A percentile compares a stretch with the other conserved stretches of the same genome.
Conservation (phyloP, 2,797 vertebrate species). For the Serranus cabrilla region DNA sequence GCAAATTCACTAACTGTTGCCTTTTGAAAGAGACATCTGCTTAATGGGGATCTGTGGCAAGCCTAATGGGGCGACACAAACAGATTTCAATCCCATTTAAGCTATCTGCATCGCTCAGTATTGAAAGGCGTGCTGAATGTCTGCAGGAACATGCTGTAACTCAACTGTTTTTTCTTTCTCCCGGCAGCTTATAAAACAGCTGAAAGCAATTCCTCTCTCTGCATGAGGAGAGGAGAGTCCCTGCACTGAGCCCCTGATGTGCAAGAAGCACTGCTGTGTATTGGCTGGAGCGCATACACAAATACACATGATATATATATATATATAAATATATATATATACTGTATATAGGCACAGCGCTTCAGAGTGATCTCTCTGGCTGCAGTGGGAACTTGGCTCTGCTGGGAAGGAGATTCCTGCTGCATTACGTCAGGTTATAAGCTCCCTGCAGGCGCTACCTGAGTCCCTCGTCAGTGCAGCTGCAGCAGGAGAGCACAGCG, state of each 20-base stretch:
- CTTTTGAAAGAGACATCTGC: conserved; percentile 71
- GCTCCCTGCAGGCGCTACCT: conserved; percentile 73
- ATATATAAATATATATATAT: not conserved
- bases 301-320: not conserved
- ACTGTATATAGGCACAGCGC: not conserved
- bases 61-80: conserved; percentile 74
- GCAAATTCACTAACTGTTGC: conserved; percentile 61
- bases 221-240: conserved; percentile 62
- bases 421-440: conserved; percentile 79
- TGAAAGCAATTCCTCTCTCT: conserved; percentile 78
- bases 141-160: conserved; percentile 54
- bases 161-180: conserved; percentile 54
- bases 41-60: conserved; percentile 71
- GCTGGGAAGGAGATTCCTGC: conserved; percentile 80
- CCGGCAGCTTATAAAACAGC: conserved; percentile 71
- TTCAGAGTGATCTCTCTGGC: conserved; percentile 62
- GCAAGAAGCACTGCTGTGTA: conserved; percentile 56
- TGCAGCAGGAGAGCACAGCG: conserved; percentile 55
- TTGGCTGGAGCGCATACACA: conserved; percentile 48
- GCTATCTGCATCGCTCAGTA: conserved; percentile 57
- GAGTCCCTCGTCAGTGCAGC: conserved; percentile 57
- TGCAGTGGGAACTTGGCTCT: conserved; percentile 73
- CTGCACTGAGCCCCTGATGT: conserved; percentile 66
- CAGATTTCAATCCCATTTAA: conserved; percentile 76
- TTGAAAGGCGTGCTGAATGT: conserved; percentile 47